phyloP scores from a whole-genome alignment of 2,113 vertebrate genomes.

The Ardeotis arabs region DNA sequence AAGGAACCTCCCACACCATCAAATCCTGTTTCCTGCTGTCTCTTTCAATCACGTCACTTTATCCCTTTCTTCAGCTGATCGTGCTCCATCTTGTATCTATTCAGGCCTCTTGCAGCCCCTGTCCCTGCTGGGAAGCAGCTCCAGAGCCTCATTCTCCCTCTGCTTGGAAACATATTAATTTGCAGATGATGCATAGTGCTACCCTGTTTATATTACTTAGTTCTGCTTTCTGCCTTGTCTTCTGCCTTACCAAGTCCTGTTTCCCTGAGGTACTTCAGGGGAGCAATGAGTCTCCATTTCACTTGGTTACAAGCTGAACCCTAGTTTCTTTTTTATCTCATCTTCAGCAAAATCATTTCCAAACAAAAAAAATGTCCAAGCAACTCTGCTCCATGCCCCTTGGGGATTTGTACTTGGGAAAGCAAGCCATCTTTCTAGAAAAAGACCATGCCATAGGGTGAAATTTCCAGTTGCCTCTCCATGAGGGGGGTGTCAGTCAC shows the following conservation, averaged over 20 bases:
- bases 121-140: neutral
- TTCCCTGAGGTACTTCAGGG: neutral
- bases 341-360: neutral
- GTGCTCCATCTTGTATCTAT: neutral
- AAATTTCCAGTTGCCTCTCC: neutral
- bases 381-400: neutral
- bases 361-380: neutral
- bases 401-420: neutral
- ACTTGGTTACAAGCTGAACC: neutral
- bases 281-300: neutral
- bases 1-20: neutral
- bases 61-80: neutral
- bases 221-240: neutral
- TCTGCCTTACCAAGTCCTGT: neutral
- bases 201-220: neutral
- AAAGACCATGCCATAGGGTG: neutral
- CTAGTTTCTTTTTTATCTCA: neutral
- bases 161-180: neutral
- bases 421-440: neutral
- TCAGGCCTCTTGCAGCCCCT: neutral
- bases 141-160: neutral
- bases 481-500: neutral
- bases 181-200: neutral
- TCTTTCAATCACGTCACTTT: neutral
- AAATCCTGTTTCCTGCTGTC: neutral